Conservation (phyloP, 2,888 invertebrate genomes). For the Drosophila parthenogenetica region DNA sequence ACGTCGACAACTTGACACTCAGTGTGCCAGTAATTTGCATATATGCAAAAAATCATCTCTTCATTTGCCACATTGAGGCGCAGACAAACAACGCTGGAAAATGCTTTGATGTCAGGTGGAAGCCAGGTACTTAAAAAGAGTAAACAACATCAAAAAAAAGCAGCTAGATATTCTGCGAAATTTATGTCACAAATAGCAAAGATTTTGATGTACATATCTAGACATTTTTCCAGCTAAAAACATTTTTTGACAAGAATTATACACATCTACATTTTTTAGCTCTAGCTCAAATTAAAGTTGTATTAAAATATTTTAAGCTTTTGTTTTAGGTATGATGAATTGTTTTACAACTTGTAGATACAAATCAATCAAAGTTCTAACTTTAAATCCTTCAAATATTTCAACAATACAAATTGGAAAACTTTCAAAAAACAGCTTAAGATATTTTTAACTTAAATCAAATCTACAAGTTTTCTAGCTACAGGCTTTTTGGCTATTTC, state of each 20-base stretch:
- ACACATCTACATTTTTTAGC: too few species aligned
- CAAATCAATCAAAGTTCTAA: too few species aligned
- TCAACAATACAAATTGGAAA: too few species aligned
- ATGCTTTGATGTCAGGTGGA: constrained; percentile 15
- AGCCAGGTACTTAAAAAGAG: not conserved
- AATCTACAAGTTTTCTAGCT: not conserved
- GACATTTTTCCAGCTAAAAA: too few species aligned
- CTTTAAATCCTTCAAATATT: too few species aligned
- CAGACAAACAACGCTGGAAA: constrained; percentile 22
- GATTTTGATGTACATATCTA: too few species aligned
- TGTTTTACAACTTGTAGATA: too few species aligned
- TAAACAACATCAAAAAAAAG: not conserved
- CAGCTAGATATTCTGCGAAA: not conserved
- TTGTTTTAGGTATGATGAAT: too few species aligned
- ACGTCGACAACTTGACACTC: constrained; percentile 13
- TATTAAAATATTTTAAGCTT: too few species aligned
- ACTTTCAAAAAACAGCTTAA: not conserved
- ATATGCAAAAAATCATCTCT: constrained; percentile 35
- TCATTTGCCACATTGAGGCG: constrained; percentile 26
- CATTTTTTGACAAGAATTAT: too few species aligned
- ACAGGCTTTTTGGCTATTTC: not conserved
- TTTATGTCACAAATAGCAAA: too few species aligned
- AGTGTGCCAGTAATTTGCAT: constrained; percentile 32
- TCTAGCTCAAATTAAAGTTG: too few species aligned
- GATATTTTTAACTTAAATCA: not conserved